A percentile compares a stretch with the other conserved stretches of the same genome.
Evolutionary conservation across 1,140 invertebrate species (phyloP).

Genomic region (Carcinoscorpius rotundicauda): DNA sequence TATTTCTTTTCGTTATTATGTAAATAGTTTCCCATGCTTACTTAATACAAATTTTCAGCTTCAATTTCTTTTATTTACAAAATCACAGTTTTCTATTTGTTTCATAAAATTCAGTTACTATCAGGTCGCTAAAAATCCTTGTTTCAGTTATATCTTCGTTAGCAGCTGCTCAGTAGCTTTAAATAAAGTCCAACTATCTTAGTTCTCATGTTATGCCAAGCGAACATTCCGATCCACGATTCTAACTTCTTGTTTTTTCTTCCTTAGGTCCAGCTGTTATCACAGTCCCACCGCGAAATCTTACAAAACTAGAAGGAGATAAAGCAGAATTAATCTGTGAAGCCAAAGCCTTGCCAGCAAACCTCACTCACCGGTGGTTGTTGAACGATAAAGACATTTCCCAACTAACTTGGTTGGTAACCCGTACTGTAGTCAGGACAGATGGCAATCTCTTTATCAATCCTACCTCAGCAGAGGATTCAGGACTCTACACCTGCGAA

Average conservation of each 20-base stretch:
- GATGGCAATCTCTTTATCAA: slow-evolving; percentile 82
- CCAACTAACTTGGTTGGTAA: slow-evolving; percentile 52
- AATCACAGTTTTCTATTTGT: too few species aligned
- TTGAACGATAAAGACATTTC: slow-evolving; percentile 25
- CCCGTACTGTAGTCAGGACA: slow-evolving; percentile 60
- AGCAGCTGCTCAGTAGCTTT: too few species aligned
- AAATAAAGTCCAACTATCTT: too few species aligned
- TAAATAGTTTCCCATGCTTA: too few species aligned
- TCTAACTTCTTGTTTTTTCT: slow-evolving; percentile 9
- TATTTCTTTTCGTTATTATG: too few species aligned
- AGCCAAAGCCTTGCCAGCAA: slow-evolving; percentile 85
- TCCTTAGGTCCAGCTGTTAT: slow-evolving; percentile 65
- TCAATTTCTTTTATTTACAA: too few species aligned
- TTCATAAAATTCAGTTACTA: too few species aligned
- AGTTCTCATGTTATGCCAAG: too few species aligned
- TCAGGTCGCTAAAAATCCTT: too few species aligned
- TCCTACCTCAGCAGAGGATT: slow-evolving; percentile 81
- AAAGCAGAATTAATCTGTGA: slow-evolving; percentile 88
- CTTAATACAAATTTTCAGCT: too few species aligned
- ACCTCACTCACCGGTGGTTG: slow-evolving; percentile 67
- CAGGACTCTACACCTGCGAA: slow-evolving; percentile 87
- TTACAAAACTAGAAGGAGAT: slow-evolving; percentile 88
- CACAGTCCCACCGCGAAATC: slow-evolving; percentile 77
- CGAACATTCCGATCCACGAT: too few species aligned
- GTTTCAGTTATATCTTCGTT: too few species aligned